Evolutionary conservation across 30 jellyfish, hydroid and myxozoan species (phyloP).

Genomic region (Hydractinia symbiolongicarpus): DNA sequence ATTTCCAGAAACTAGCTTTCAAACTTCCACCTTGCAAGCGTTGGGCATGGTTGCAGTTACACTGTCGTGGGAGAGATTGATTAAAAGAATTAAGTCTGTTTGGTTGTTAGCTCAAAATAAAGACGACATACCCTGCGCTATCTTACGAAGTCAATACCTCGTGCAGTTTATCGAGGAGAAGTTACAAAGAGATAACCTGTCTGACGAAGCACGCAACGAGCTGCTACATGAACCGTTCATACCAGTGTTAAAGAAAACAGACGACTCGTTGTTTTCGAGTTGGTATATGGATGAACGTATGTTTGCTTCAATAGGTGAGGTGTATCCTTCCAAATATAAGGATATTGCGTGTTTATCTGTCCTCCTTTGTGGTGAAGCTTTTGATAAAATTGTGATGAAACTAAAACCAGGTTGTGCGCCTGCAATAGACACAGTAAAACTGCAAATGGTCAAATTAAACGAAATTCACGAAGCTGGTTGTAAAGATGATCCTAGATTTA

Average conservation of each 20-base stretch:
- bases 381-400: not conserved
- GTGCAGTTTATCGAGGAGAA: not conserved
- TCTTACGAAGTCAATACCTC: no score
- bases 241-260: no score
- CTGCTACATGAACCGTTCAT: no score
- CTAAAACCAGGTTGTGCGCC: not conserved
- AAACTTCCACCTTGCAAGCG: not conserved
- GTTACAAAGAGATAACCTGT: not conserved
- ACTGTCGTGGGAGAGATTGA: constrained; percentile 33
- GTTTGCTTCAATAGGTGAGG: no score
- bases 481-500: no score
- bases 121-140: not conserved
- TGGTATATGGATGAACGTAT: no score
- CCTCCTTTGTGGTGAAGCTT: not conserved
- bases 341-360: not conserved
- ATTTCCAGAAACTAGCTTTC: constrained; percentile 16
- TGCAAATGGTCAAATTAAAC: not conserved
- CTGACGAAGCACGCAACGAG: no score
- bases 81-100: constrained; percentile 38
- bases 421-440: constrained; percentile 1
- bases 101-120: not conserved
- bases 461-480: not conserved
- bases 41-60: constrained; percentile 38
- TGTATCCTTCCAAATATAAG: not conserved
- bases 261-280: no score